Evolutionary conservation across 2,113 vertebrate genomes (phyloP).

Genomic region (Tursiops truncatus): DNA sequence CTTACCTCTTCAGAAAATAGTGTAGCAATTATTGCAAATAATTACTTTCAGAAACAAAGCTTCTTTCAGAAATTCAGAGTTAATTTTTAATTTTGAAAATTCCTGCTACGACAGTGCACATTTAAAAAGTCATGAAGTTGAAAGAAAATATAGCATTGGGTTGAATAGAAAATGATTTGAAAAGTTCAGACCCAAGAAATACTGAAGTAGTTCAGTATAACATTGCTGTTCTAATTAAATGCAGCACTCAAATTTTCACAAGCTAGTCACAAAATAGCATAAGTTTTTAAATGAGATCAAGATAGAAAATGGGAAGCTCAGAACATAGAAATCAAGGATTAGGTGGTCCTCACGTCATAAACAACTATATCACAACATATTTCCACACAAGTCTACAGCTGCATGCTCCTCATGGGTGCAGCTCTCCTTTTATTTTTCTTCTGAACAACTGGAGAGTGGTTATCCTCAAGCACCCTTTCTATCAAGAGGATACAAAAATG

Average conservation of each 20-base stretch:
- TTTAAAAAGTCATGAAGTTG: not conserved
- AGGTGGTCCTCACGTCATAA: not conserved
- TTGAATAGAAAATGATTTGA: constrained; percentile 18
- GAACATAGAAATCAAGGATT: not conserved
- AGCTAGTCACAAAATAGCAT: not conserved
- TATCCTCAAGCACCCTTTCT: not conserved
- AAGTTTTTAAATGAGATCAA: not conserved
- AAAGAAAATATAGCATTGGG: constrained; percentile 31
- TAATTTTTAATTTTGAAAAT: constrained; percentile 45
- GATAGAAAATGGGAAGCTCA: not conserved
- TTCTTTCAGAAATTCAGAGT: constrained; percentile 41
- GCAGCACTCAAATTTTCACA: not conserved
- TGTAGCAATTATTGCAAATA: constrained; percentile 67
- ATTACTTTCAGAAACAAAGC: constrained; percentile 57
- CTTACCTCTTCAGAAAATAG: constrained; percentile 35
- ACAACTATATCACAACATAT: not conserved
- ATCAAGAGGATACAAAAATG: not conserved
- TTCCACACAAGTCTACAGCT: not conserved
- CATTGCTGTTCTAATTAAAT: not conserved
- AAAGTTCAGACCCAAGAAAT: constrained; percentile 12
- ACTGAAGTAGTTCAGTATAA: not conserved
- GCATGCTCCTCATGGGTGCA: not conserved
- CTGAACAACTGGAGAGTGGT: not conserved
- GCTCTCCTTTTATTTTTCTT: not conserved
- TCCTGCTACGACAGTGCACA: not conserved